Evolutionary conservation across 2,797 vertebrate species (phyloP).

Genomic region (Pipistrellus kuhlii): DNA sequence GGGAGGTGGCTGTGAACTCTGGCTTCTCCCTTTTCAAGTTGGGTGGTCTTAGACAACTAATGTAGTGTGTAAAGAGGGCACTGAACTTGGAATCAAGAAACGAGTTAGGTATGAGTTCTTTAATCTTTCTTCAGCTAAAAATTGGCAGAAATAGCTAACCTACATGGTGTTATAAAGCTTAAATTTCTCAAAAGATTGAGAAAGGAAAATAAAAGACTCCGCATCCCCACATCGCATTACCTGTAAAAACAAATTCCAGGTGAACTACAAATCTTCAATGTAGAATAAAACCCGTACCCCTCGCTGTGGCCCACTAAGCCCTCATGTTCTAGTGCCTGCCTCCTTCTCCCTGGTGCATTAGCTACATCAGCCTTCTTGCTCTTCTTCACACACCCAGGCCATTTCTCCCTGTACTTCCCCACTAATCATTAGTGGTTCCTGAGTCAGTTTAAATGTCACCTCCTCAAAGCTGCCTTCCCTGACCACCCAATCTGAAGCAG

Average conservation of each 20-base stretch:
- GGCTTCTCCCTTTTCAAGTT: background rate
- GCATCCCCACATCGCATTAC: background rate
- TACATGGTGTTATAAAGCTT: background rate
- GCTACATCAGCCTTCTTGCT: background rate
- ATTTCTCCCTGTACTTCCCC: background rate
- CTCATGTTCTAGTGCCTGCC: background rate
- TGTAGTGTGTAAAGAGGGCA: background rate
- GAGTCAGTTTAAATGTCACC: background rate
- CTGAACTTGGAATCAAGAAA: background rate
- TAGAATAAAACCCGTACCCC: background rate
- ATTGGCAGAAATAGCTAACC: background rate
- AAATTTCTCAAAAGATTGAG: constrained; percentile 16
- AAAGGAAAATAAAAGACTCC: constrained; percentile 15
- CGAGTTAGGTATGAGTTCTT: background rate
- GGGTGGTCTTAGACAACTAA: background rate
- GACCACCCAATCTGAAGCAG: background rate
- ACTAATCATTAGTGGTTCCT: background rate
- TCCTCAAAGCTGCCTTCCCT: constrained; percentile 16
- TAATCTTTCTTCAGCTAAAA: background rate
- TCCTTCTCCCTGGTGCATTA: background rate
- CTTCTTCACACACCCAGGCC: background rate
- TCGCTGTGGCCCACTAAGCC: background rate
- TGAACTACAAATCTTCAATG: background rate
- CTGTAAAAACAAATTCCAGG: background rate
- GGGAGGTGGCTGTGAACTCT: background rate